Conservation (phyloP, 2,113 vertebrate species). For the Phylloscopus trochilus region DNA sequence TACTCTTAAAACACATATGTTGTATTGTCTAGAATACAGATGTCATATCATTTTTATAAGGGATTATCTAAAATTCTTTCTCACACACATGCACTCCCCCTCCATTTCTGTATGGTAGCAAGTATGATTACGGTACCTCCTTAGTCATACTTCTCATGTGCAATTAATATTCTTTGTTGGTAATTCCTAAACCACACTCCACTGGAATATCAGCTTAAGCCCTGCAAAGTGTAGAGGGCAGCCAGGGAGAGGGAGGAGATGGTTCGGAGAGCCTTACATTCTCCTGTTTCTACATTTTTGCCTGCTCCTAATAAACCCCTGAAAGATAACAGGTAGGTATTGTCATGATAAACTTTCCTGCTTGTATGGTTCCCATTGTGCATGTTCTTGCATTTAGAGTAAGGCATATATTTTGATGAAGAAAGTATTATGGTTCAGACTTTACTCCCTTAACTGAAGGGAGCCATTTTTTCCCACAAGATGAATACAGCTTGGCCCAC, state of each 20-base stretch:
- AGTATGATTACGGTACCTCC: background rate
- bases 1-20: background rate
- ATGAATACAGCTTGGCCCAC: background rate
- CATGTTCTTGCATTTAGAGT: background rate
- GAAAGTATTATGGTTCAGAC: background rate
- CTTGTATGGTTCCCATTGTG: background rate
- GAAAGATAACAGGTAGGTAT: background rate
- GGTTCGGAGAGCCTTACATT: background rate
- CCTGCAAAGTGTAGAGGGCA: background rate
- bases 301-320: background rate
- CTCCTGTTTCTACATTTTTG: background rate
- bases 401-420: background rate
- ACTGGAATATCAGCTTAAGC: background rate
- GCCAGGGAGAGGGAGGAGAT: background rate
- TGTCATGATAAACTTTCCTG: background rate
- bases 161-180: background rate
- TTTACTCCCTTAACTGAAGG: background rate
- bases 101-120: background rate
- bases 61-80: background rate
- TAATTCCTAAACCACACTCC: background rate
- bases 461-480: background rate
- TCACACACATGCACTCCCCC: background rate
- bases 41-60: background rate
- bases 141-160: background rate
- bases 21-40: background rate